Evolutionary conservation across 1,140 invertebrate genomes (phyloP).

Genomic region (Brachionus plicatilis): DNA sequence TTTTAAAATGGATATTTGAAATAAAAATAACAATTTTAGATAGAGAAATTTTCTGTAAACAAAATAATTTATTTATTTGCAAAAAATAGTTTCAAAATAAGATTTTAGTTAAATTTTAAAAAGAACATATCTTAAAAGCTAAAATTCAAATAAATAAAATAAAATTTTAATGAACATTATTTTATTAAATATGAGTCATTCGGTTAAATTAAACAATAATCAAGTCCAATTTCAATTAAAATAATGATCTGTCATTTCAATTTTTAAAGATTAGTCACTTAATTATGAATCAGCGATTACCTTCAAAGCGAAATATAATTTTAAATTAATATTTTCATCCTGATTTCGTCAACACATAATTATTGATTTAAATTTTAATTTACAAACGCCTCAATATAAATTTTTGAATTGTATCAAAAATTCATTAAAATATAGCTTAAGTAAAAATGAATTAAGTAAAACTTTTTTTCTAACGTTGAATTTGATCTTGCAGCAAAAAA

Average conservation of each 20-base stretch:
- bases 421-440: too few species aligned
- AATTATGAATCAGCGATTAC: background rate
- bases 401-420: too few species aligned
- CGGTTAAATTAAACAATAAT: background rate
- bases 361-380: background rate
- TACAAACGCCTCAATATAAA: too few species aligned
- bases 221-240: background rate
- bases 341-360: background rate
- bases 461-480: background rate
- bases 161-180: background rate
- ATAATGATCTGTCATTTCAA: background rate
- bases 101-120: too few species aligned
- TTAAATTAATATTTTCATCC: background rate
- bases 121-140: too few species aligned
- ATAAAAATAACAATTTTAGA: too few species aligned
- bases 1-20: too few species aligned
- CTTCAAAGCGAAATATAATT: background rate
- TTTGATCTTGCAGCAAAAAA: background rate
- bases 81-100: too few species aligned
- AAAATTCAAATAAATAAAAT: too few species aligned
- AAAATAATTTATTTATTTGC: too few species aligned
- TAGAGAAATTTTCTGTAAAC: too few species aligned
- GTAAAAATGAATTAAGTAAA: too few species aligned
- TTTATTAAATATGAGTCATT: background rate
- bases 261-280: background rate